These are phyloP conservation scores for Dendroctonus valens DNA, from an alignment of 1,140 invertebrate species.

Conservation along the genomic window DNA sequence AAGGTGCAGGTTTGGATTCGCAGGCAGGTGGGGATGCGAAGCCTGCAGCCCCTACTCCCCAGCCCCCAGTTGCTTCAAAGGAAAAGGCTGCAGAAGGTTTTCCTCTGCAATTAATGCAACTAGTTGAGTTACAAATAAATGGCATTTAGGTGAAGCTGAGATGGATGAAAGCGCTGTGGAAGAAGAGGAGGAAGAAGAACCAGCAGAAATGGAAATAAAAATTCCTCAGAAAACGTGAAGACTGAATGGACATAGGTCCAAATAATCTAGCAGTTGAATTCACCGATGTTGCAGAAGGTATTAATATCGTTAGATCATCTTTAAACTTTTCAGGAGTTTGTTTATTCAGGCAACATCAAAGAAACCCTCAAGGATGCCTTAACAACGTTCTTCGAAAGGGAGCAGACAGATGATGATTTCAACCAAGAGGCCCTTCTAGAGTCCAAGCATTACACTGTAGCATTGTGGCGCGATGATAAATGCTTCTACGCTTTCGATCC, in stretches of 20 bases:
- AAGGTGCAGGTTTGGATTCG: neutral
- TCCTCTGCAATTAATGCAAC: neutral
- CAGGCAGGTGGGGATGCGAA: conserved; percentile 5
- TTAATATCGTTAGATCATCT: neutral
- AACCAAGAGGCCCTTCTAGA: conserved; percentile 39
- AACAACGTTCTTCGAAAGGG: conserved; percentile 14
- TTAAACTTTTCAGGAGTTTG: conserved; percentile 9
- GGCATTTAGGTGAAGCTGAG: too few species aligned
- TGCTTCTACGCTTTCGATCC: conserved; percentile 48
- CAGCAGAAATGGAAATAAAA: conserved; percentile 29
- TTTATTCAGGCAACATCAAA: conserved; percentile 37
- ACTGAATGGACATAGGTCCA: conserved; percentile 44
- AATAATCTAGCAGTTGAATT: conserved; percentile 43
- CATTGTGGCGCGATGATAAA: conserved; percentile 42
- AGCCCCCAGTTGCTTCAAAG: neutral
- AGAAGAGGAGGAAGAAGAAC: conserved; percentile 29
- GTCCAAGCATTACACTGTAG: conserved; percentile 38
- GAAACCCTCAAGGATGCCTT: conserved; percentile 33
- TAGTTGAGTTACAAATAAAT: neutral
- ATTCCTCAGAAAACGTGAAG: conserved; percentile 42
- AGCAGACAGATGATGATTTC: conserved; percentile 33
- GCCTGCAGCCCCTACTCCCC: neutral
- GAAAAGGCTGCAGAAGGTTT: conserved; percentile 1
- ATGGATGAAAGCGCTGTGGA: conserved; percentile 22
- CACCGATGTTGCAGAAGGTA: conserved; percentile 33